Evolutionary conservation across 2,888 invertebrate species (phyloP), one percentile per base, ranked within the genome.

Genomic region (Prionchulus punctatus): DNA sequence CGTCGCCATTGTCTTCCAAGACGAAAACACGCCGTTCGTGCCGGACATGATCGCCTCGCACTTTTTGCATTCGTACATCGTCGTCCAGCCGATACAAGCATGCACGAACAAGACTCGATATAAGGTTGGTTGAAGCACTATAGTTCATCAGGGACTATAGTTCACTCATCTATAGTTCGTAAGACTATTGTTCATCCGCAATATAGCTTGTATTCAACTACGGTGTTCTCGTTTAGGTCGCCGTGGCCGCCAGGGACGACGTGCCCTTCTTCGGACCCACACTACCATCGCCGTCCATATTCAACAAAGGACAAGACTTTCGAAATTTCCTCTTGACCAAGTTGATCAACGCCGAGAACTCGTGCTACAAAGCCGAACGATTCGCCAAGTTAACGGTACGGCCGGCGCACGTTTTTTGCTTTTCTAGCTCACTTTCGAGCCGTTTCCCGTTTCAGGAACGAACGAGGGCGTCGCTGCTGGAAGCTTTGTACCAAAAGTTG

Each of bases 251-350:
- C 21, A 81, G 94, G 64, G 86, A 86, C 70, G 96, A 94, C 78
- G 96, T 98, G 65, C 96, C 96, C 66, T 86, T 86, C 77, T 96
- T 96, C 75, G 92, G 92, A 3, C 96, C 96, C 60, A 84, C 86
- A 52, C 79, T 96, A 66, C 92, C 94, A 1, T 84, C 82, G 64
- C 89, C 91, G 42, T 82, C 91, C 1, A 80, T 92, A 55, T 92
- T 92, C 77, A 79, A 82, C 59, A 86, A 89, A 70, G 72, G 72
- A 43, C 65, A 66, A 30, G 66, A 70, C 58, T 84, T 94, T 71
- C 85, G 90, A 72, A 91, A 96, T 70, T 96, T 96, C 75, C 81
- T 96, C 23, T 80, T 96, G 31, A 92, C 94, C 56, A 98, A 96
- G 73, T 79, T 96, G 57, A 88, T 96, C 62, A 96, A 96, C 73